These are phyloP conservation scores for Apogon talboti DNA, from an alignment of 2,797 vertebrate genomes.

Conservation along the genomic window DNA sequence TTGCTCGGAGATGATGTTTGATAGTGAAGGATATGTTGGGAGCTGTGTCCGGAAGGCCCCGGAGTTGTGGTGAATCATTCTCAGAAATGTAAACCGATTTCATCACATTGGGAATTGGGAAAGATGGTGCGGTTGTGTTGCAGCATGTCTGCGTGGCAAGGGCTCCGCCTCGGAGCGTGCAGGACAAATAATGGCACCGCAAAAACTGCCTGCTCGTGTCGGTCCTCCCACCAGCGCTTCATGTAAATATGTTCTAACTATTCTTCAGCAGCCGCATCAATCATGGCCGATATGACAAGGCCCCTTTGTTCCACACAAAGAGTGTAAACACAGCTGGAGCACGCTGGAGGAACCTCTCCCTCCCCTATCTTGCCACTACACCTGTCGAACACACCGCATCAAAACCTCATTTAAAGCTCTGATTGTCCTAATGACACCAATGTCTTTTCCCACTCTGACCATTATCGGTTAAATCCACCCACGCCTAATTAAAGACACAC, in stretches of 20 bases:
- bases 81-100: constrained; percentile 63
- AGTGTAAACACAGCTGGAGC: constrained; percentile 86
- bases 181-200: constrained; percentile 64
- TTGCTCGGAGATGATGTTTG: constrained; percentile 36
- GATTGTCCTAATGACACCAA: constrained; percentile 81
- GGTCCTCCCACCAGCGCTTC: constrained; percentile 67
- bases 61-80: constrained; percentile 48
- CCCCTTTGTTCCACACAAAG: constrained; percentile 81
- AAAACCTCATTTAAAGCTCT: constrained; percentile 80
- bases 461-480: constrained; percentile 72
- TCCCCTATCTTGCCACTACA: constrained; percentile 83
- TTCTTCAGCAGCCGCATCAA: constrained; percentile 81
- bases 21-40: constrained; percentile 41
- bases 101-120: constrained; percentile 38
- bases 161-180: constrained; percentile 28
- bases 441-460: constrained; percentile 62
- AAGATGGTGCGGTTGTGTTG: constrained; percentile 43
- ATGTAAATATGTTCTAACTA: constrained; percentile 84
- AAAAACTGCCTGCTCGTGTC: constrained; percentile 39
- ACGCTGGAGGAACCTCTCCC: constrained; percentile 66
- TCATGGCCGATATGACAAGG: constrained; percentile 82
- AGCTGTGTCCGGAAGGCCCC: constrained; percentile 38
- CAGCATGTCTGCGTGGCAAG: constrained; percentile 49
- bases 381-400: constrained; percentile 83
- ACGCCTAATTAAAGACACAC: constrained; percentile 78